Evolutionary conservation across 2,888 invertebrate species (phyloP).

Genomic region (Imbricaverruca yamaguchii): DNA sequence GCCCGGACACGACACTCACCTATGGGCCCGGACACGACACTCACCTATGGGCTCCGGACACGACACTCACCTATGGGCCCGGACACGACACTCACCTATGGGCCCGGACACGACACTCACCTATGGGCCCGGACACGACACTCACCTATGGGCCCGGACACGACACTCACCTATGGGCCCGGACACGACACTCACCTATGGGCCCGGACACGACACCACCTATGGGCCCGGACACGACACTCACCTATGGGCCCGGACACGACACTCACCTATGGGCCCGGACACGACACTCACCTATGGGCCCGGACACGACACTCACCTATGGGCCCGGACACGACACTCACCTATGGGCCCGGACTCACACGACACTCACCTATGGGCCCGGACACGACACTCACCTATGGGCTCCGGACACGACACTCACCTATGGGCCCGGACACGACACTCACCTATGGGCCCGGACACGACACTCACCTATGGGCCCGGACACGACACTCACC

Average conservation of each 20-base stretch:
- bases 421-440: conserved; percentile 57
- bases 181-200: conserved; percentile 55
- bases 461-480: conserved; percentile 58
- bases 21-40: conserved; percentile 47
- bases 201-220: too few species aligned
- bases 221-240: conserved; percentile 34
- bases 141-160: conserved; percentile 58
- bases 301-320: conserved; percentile 50
- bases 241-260: conserved; percentile 57
- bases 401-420: conserved; percentile 47
- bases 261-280: conserved; percentile 58
- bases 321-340: conserved; percentile 47
- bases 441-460: conserved; percentile 58
- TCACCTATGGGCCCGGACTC: conserved; percentile 81
- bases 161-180: conserved; percentile 58
- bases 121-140: conserved; percentile 50
- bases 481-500: conserved; percentile 50
- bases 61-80: conserved; percentile 58
- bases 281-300: conserved; percentile 58
- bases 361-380: too few species aligned
- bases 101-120: conserved; percentile 49
- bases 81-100: conserved; percentile 55
- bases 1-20: conserved; percentile 50
- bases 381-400: conserved; percentile 50
- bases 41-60: conserved; percentile 57